phyloP scores from a whole-genome alignment of 2,113 vertebrate genomes.

The Cercocebus atys region DNA sequence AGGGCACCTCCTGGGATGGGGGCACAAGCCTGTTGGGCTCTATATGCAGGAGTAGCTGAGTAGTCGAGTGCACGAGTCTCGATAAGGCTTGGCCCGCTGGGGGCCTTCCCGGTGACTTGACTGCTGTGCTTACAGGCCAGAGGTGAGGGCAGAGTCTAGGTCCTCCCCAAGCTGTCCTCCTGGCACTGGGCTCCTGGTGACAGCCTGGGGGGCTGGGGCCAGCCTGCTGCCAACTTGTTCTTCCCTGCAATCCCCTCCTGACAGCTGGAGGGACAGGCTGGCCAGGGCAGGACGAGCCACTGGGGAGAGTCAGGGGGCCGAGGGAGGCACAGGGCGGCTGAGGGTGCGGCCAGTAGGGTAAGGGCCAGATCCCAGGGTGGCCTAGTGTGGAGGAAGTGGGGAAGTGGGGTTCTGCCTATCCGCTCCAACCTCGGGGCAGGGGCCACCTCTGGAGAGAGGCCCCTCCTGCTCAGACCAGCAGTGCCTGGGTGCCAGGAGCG shows the following conservation, averaged over 20 bases:
- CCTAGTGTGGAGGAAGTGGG: neutral
- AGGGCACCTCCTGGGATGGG: neutral
- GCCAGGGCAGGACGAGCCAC: neutral
- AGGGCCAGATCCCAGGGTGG: neutral
- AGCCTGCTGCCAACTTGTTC: neutral
- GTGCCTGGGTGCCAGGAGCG: rapidly evolving
- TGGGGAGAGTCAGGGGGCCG: neutral
- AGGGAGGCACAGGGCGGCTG: rapidly evolving
- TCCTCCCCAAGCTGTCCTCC: neutral
- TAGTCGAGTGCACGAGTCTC: neutral
- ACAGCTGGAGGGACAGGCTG: too few species aligned
- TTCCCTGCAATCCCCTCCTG: neutral
- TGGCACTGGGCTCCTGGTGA: neutral
- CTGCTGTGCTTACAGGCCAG: neutral
- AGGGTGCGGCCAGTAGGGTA: too few species aligned
- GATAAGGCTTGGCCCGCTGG: neutral
- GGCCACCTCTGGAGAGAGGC: neutral
- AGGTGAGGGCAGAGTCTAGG: neutral
- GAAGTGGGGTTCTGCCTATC: too few species aligned
- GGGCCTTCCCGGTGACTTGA: neutral
- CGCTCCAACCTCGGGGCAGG: neutral
- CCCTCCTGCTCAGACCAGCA: too few species aligned
- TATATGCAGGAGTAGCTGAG: too few species aligned
- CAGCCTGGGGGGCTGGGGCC: neutral
- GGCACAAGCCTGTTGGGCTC: neutral